Conservation (phyloP, 2,888 invertebrate genomes). For the Callinectes sapidus region DNA sequence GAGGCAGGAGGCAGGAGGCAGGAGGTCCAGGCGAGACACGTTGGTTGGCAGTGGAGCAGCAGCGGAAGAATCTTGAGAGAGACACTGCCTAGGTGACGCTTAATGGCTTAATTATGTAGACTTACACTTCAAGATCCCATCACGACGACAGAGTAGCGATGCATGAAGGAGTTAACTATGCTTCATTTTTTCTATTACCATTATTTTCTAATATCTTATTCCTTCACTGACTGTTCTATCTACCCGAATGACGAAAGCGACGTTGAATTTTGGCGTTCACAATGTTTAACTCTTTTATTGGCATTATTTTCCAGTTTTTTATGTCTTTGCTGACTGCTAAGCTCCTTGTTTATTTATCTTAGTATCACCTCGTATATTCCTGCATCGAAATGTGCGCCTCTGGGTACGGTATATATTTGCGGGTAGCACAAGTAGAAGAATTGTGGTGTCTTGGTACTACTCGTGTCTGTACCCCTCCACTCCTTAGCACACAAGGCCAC, state of each 20-base stretch:
- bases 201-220: background rate
- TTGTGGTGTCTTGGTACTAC: background rate
- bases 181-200: background rate
- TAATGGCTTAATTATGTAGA: background rate
- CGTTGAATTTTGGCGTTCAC: background rate
- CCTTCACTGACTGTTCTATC: background rate
- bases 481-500: background rate
- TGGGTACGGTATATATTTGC: background rate
- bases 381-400: background rate
- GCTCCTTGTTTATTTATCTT: background rate
- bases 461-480: background rate
- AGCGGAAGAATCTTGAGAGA: background rate
- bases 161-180: background rate
- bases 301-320: background rate
- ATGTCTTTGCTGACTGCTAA: background rate
- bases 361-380: background rate
- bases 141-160: background rate
- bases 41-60: background rate
- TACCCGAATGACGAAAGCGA: background rate
- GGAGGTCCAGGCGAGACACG: background rate
- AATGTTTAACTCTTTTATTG: background rate
- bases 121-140: background rate
- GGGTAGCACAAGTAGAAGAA: background rate
- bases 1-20: background rate
- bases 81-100: background rate